phyloP scores from a whole-genome alignment of 2,113 vertebrate genomes.

The Corythornis vintsioides region DNA sequence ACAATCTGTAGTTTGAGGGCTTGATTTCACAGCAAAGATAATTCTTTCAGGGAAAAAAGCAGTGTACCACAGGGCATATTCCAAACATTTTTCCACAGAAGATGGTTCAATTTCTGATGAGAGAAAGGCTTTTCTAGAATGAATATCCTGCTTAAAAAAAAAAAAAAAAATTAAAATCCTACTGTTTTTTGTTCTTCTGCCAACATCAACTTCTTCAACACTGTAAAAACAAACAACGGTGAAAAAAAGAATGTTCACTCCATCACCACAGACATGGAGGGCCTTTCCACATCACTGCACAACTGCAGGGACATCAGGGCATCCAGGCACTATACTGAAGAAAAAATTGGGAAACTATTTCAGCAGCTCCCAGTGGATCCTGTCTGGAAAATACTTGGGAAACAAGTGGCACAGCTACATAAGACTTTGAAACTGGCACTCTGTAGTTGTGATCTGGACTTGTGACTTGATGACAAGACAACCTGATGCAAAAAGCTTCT shows the following conservation, averaged over 20 bases:
- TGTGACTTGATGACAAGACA: neutral
- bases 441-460: neutral
- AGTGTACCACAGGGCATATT: neutral
- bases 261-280: neutral
- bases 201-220: slow-evolving; percentile 27
- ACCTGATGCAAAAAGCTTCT: neutral
- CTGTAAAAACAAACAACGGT: neutral
- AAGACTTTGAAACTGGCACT: neutral
- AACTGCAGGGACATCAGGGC: neutral
- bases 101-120: neutral
- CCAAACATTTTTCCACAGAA: neutral
- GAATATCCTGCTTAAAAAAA: neutral
- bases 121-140: neutral
- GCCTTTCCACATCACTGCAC: neutral
- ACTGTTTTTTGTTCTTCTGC: neutral
- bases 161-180: neutral
- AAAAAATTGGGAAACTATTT: neutral
- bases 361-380: neutral
- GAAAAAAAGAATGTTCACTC: slow-evolving; percentile 17
- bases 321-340: neutral
- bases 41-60: neutral
- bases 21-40: neutral
- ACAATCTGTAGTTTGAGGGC: too few relatives aligned
- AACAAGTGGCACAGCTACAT: neutral
- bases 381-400: neutral